Base-by-base conservation (phyloP, 2,113 vertebrate species). In the Rissa tridactyla region DNA sequence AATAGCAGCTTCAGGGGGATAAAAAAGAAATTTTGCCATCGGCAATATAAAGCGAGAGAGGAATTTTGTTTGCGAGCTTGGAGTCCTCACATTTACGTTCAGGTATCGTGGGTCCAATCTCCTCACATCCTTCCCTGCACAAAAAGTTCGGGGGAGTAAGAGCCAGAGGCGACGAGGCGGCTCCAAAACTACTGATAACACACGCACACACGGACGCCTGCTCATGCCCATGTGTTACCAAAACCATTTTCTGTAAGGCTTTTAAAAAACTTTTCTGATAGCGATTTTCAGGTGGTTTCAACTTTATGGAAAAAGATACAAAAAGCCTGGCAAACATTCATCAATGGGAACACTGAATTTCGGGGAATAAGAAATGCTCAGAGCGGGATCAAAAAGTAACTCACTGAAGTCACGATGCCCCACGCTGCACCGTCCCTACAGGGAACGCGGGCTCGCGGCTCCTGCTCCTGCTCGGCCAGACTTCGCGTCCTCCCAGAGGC, bases 351-450 rank as follows among this genome's bases (percentile, higher is more conserved):
- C 42, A 79, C 3, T 1, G 14, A 65, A 47, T 83, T 92, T 84
- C 57, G 49, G 46, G 30, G 26, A 76, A 61, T 65, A 89, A 65
- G 40, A 86, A 72, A 52, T 30, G 58, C 34, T 46, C 19, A 21
- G 70, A 64, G 19, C 77, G n/a, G 36, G 17, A 6, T 40, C 40
- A 34, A 42, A 9, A 71, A 34, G 27, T 8, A 29, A 7, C 42
- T 77, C 46, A 16, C 30, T 78, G 34, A 36, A 58, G 32, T 44
- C 64, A 68, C 15, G 38, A 2, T 10, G 54, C 29, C 62, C 26
- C 4, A 0, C 5, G 3, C n/a, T 2, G 4, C 2, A 5, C 14
- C 0, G 0, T 4, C n/a, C 11, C 84, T 12, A 3, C 2, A 23
- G 55, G 11, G 23, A 9, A 18, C 9, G 47, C 0, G 25, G 9